Evolutionary conservation across 2,113 vertebrate species (phyloP).

Genomic region (Poecile atricapillus): DNA sequence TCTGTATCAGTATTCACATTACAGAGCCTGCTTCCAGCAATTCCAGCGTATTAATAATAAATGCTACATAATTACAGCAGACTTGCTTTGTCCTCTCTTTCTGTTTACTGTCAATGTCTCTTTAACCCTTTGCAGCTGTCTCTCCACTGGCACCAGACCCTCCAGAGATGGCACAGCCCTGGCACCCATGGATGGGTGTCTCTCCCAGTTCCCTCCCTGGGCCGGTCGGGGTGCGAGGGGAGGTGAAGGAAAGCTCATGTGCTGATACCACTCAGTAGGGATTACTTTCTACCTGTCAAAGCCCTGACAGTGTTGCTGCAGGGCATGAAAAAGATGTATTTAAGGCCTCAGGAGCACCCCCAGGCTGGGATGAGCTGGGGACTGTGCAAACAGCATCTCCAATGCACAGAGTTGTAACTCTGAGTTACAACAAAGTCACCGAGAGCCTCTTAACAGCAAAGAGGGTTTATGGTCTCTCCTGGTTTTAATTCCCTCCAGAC

Average conservation of each 20-base stretch:
- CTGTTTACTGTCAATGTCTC: constrained; percentile 72
- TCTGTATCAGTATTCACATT: constrained; percentile 73
- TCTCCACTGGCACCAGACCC: not conserved
- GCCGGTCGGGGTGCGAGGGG: rapidly evolving
- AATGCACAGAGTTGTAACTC: not conserved
- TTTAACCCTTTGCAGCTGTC: constrained; percentile 15
- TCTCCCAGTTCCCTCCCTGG: not conserved
- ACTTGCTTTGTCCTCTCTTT: constrained; percentile 71
- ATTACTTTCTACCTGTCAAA: not conserved
- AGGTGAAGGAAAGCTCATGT: not conserved
- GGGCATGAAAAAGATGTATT: not conserved
- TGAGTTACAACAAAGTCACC: not conserved
- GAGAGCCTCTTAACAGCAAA: not conserved
- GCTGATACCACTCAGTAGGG: rapidly evolving
- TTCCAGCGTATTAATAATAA: constrained; percentile 84
- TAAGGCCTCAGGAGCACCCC: not conserved
- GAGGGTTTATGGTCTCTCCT: not conserved
- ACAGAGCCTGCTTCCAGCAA: constrained; percentile 80
- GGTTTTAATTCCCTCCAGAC: not conserved
- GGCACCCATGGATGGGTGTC: not conserved
- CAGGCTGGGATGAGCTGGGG: not conserved
- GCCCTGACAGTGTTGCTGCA: not conserved
- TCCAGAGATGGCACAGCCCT: not conserved
- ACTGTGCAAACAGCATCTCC: not conserved
- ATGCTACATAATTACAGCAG: constrained; percentile 80